Conservation (phyloP, 2,888 invertebrate genomes). For the Stramonita haemastoma region DNA sequence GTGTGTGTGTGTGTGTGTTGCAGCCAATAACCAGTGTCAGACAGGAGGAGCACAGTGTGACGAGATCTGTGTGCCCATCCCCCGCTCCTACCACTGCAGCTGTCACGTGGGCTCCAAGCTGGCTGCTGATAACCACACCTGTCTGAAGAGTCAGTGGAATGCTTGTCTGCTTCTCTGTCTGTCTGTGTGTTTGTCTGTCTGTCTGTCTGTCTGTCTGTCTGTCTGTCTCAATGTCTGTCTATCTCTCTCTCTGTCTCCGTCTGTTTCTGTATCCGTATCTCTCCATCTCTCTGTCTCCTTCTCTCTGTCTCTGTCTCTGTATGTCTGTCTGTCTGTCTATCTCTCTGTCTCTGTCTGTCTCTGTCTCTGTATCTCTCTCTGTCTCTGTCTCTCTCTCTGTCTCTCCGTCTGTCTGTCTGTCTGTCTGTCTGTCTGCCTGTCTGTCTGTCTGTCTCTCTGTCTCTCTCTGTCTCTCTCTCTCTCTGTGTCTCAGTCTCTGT, state of each 20-base stretch:
- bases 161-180: not conserved
- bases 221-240: not conserved
- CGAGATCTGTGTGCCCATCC: slow-evolving; percentile 64
- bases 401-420: too few relatives aligned
- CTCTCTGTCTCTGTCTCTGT: not conserved
- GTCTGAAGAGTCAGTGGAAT: slow-evolving; percentile 58
- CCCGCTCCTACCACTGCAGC: slow-evolving; percentile 63
- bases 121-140: slow-evolving; percentile 55
- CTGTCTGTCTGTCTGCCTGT: not conserved
- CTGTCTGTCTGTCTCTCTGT: too few relatives aligned
- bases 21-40: slow-evolving; percentile 50
- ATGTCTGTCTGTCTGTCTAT: not conserved
- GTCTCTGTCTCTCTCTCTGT: too few relatives aligned
- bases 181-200: not conserved
- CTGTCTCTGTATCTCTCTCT: too few relatives aligned
- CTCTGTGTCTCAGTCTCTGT: too few relatives aligned
- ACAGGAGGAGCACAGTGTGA: slow-evolving; percentile 39
- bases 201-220: not conserved
- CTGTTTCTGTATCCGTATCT: not conserved
- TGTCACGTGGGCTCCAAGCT: slow-evolving; percentile 63
- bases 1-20: not conserved
- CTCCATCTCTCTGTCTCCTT: not conserved
- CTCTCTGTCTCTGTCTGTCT: not conserved
- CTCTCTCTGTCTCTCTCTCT: too few relatives aligned
- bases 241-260: not conserved